Evolutionary conservation across 2,888 invertebrate species (phyloP), one percentile per base, ranked within the genome.

Genomic region (Lumbricus terrestris): DNA sequence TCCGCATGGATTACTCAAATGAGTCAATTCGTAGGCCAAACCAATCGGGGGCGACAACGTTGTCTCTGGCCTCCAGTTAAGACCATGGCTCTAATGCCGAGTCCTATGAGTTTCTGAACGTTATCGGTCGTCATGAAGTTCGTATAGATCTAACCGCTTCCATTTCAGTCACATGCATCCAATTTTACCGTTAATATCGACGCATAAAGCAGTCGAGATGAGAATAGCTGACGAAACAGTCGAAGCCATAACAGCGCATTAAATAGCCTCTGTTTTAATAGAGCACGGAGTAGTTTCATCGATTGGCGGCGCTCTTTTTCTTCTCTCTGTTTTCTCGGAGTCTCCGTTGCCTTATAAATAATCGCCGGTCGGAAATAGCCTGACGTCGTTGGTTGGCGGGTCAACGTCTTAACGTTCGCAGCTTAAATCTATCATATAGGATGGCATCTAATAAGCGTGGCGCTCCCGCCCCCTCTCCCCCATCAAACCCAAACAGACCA

Each of bases 251-350:
- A 69, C n/a, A n/a, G 69, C 69, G 29, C 16, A 69, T 69, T 69
- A 69, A 69, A 69, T 69, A 69, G n/a, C 69, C 69, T 69, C 69
- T 69, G n/a, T n/a, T 69, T n/a, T 69, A 69, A 69, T n/a, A 69
- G 69, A 69, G 69, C n/a, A 69, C n/a, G 69, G n/a, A 69, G 69
- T n/a, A 69, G 69, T 69, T 29, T n/a, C 16, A 69, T 69, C 69
- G 69, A 69, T 69, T 29, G 4, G 54, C 18, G 3, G 15, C 47
- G 47, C 11, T 54, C 69, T 69, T 69, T 69, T 69, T n/a, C 69
- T 69, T 47, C 23, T 47, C 23, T 69, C 29, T 69, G 69, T n/a
- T n/a, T 69, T 69, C 69, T 69, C 13, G 13, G 69, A 29, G 69
- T 69, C 69, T 69, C 69, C 69, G 13, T 6, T n/a, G 69, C 29